Evolutionary conservation across 2,113 vertebrate species (phyloP), one percentile per base, ranked within the genome.

Genomic region (Varanus salvator): DNA sequence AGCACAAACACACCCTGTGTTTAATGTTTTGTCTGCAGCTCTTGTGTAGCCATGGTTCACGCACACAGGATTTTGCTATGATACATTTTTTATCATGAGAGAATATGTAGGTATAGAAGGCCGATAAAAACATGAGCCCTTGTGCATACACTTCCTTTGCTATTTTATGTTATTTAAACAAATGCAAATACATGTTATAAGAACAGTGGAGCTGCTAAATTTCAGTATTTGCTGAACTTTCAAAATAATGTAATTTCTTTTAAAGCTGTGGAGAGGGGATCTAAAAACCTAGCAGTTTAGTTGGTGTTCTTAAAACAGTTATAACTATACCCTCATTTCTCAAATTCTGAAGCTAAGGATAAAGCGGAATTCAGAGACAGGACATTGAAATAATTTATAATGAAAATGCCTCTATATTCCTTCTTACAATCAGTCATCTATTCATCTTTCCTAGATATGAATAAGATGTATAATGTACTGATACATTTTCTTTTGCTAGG

Each of bases 401-500:
- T 95, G 94, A 93, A 96, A 95, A 93, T 92, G 69, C 92, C 91
- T 90, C 88, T 91, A 92, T 94, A 94, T 95, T 96, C 89, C 90
- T 94, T 94, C 94, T 95, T 96, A 93, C 87, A 97, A 95, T 95
- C 93, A 97, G 89, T 29, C 57, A 80, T 93, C 95, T 96, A 96
- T 96, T 97, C 94, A 96, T 93, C 77, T 87, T 91, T 91, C 93
- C 91, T 89, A 90, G 85, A 94, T 94, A 92, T 96, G 93, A 94
- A 95, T 95, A 93, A 92, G 90, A 94, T 94, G 48, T 91, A 89
- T 94, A 89, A 91, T 75, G 94, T 93, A 92, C 93, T 93, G 90
- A 92, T 93, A 92, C 91, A 88, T n/a, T 85, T 85, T 91, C 94
- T 84, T 86, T 48, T 90, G 89, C 95, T 95, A 91, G 64, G 93